Conservation (phyloP, 1,140 invertebrate species). For the Caenorhabditis tropicalis region DNA sequence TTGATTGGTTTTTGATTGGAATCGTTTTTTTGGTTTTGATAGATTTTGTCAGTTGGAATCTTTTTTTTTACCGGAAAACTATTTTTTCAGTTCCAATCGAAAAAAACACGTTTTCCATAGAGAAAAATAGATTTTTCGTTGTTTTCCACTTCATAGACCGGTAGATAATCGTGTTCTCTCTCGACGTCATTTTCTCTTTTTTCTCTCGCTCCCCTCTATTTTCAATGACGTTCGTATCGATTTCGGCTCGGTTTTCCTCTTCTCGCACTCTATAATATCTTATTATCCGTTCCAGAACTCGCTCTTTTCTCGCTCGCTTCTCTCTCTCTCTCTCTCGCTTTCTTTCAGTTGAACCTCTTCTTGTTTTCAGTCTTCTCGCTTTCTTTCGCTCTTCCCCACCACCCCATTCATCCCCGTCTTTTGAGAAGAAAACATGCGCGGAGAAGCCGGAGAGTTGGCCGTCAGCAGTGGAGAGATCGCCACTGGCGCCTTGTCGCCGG, state of each 20-base stretch:
- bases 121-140: no score
- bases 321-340: not conserved
- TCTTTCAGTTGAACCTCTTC: not conserved
- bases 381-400: no score
- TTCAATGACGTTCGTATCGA: not conserved
- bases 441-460: slow-evolving; percentile 53
- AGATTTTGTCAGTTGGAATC: no score
- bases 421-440: slow-evolving; percentile 57
- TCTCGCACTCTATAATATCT: no score
- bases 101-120: no score
- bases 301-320: not conserved
- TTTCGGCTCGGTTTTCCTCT: not conserved
- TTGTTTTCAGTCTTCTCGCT: slow-evolving; percentile 11
- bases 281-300: no score
- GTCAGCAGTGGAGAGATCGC: slow-evolving; percentile 51
- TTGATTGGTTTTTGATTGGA: no score
- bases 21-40: no score
- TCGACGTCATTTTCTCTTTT: not conserved
- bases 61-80: no score
- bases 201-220: not conserved
- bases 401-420: no score
- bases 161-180: no score
- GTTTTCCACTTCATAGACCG: not conserved
- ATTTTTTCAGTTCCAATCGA: no score
- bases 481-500: slow-evolving; percentile 31